Percentiles rank a stretch among this genome's conserved stretches.
These are phyloP conservation scores for Potorous gilbertii DNA, from an alignment of 2,797 vertebrate species.

Conservation along the genomic window DNA sequence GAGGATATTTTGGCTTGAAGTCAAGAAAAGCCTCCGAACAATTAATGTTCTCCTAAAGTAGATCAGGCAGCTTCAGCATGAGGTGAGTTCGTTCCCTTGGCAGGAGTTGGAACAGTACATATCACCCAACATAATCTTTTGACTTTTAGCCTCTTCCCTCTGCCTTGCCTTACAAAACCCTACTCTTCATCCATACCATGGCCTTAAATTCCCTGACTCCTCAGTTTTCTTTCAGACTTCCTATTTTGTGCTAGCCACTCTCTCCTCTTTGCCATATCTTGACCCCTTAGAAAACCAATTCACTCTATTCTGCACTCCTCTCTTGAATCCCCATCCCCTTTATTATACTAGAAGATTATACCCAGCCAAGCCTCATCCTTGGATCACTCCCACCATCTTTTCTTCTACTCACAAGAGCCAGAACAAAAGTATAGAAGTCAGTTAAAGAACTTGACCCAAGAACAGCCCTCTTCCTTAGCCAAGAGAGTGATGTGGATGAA, in stretches of 20 bases:
- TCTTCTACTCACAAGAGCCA: background rate
- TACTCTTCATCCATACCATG: background rate
- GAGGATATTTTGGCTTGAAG: no score
- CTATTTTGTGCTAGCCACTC: background rate
- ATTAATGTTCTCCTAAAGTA: no score
- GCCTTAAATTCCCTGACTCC: background rate
- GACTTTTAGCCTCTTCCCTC: no score
- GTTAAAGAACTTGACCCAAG: background rate
- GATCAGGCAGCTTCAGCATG: no score
- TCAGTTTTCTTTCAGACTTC: background rate
- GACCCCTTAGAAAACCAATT: background rate
- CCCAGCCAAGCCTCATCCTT: background rate
- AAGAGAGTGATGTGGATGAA: background rate
- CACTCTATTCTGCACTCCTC: background rate
- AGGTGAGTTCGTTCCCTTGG: no score
- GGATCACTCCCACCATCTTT: background rate
- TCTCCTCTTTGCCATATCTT: background rate
- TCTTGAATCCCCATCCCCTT: background rate
- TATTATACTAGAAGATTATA: fast-evolving
- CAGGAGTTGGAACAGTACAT: no score
- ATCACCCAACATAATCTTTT: no score
- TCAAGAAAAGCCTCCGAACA: no score
- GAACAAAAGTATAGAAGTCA: background rate
- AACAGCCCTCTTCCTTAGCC: background rate
- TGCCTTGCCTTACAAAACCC: background rate